These are phyloP conservation scores for Leptopilina drosophilae DNA, from an alignment of 2,888 invertebrate genomes.

Conservation along the genomic window DNA sequence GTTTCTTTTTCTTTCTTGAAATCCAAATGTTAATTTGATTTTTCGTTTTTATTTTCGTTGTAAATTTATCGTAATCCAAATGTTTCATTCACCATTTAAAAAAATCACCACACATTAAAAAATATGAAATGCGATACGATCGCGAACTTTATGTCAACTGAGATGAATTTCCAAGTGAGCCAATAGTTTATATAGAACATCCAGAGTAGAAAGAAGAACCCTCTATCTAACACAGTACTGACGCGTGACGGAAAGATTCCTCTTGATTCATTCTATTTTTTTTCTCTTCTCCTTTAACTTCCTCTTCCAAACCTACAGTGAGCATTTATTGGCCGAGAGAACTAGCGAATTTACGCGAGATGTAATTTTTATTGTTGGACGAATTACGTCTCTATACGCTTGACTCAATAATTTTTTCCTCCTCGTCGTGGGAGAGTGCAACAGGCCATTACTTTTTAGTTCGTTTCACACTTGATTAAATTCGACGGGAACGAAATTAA, in stretches of 20 bases:
- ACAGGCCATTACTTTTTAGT: not conserved
- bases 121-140: conserved; percentile 48
- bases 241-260: conserved; percentile 73
- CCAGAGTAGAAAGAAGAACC: conserved; percentile 67
- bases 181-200: conserved; percentile 73
- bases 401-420: no score
- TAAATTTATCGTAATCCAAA: not conserved
- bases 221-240: conserved; percentile 70
- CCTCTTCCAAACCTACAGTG: not conserved
- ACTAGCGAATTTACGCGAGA: conserved; percentile 47
- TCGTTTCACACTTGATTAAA: conserved; percentile 34
- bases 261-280: conserved; percentile 61
- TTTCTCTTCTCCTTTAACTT: conserved; percentile 44
- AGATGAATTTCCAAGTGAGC: conserved; percentile 57
- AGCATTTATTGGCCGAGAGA: conserved; percentile 58
- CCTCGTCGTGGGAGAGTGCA: conserved; percentile 48
- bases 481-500: not conserved
- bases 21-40: no score
- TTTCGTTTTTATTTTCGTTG: no score
- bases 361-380: conserved; percentile 5
- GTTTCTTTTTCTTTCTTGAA: no score
- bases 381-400: conserved; percentile 19
- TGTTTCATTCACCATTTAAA: not conserved
- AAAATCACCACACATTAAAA: conserved; percentile 43
- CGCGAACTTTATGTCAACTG: conserved; percentile 69